phyloP scores from a whole-genome alignment of 2,888 invertebrate genomes.

The Dryocosmus kuriphilus region DNA sequence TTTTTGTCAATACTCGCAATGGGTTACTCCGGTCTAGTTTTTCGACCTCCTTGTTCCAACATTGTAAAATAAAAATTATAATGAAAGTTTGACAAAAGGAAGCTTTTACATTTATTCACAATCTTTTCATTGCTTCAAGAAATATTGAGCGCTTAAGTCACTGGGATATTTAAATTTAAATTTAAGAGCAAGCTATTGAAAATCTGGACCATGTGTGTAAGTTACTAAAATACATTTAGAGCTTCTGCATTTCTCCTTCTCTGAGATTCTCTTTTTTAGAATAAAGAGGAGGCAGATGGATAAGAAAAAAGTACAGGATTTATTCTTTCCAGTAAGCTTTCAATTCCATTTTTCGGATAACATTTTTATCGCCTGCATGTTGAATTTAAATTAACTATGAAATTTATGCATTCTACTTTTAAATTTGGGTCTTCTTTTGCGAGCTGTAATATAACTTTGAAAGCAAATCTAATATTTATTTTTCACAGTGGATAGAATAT shows the following conservation, averaged over 20 bases:
- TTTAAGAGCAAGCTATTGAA: slow-evolving; percentile 1
- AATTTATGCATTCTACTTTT: no score
- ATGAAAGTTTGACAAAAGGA: not conserved
- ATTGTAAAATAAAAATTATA: not conserved
- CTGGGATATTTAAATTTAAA: not conserved
- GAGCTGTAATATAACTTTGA: not conserved
- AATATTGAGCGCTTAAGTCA: slow-evolving; percentile 1
- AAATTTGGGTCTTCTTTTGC: not conserved
- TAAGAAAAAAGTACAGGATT: not conserved
- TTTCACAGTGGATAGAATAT: not conserved
- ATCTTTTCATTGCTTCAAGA: not conserved
- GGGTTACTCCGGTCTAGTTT: slow-evolving; percentile 7
- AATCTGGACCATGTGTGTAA: not conserved
- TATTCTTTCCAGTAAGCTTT: not conserved
- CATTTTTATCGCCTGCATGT: no score
- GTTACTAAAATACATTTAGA: slow-evolving; percentile 7
- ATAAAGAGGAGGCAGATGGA: not conserved
- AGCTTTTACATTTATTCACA: not conserved
- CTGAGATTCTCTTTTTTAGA: not conserved
- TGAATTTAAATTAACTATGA: no score
- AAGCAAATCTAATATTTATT: not conserved
- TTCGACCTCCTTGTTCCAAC: slow-evolving; percentile 8
- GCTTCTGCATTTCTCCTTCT: not conserved
- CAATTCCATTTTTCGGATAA: not conserved
- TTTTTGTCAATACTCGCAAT: slow-evolving; percentile 1